A percentile compares a stretch with the other conserved stretches of the same genome.
Evolutionary conservation across 2,797 vertebrate genomes (phyloP).

Genomic region (Protosalanx chinensis): DNA sequence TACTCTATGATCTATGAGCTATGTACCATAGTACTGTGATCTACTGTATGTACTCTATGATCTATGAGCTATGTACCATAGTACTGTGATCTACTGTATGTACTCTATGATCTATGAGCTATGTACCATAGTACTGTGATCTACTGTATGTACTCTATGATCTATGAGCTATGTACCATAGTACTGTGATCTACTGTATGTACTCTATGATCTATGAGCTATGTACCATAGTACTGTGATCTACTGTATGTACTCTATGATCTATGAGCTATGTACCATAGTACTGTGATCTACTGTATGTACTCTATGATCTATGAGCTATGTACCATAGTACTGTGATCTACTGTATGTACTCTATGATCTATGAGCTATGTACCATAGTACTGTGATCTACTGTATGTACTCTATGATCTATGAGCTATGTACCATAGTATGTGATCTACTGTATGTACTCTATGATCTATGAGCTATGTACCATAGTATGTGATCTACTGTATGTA

Average conservation of each 20-base stretch:
- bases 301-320: no score
- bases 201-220: no score
- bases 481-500: not conserved
- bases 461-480: not conserved
- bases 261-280: no score
- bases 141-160: not conserved
- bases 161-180: no score
- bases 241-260: not conserved
- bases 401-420: no score
- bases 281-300: not conserved
- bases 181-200: not conserved
- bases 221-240: not conserved
- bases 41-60: not conserved
- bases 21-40: not conserved
- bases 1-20: no score
- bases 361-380: no score
- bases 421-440: not conserved
- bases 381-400: not conserved
- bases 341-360: not conserved
- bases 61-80: no score
- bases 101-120: no score
- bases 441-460: not conserved
- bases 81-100: not conserved
- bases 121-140: not conserved
- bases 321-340: not conserved